These are phyloP conservation scores for Pangasius krempfi DNA, from an alignment of 2,797 vertebrate species.

Conservation along the genomic window DNA sequence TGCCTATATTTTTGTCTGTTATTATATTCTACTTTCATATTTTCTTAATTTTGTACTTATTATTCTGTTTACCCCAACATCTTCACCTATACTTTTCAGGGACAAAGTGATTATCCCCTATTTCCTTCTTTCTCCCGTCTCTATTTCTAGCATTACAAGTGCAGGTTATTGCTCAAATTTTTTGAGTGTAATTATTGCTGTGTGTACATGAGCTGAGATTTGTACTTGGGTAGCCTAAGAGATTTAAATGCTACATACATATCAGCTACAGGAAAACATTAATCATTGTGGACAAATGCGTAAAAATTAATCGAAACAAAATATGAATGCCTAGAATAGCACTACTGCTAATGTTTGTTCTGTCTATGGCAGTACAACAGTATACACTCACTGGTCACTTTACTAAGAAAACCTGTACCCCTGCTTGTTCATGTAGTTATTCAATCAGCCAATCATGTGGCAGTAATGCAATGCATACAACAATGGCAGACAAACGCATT, in stretches of 20 bases:
- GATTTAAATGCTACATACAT: background rate
- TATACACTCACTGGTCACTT: no score
- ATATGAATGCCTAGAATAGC: background rate
- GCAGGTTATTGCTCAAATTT: constrained; percentile 10
- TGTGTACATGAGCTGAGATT: background rate
- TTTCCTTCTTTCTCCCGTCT: no score
- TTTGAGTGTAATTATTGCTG: background rate
- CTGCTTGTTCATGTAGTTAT: background rate
- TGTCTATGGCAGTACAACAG: background rate
- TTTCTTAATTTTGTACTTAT: background rate
- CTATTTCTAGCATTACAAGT: background rate
- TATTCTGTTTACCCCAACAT: background rate
- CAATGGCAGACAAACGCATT: background rate
- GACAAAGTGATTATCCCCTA: background rate
- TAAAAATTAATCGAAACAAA: background rate
- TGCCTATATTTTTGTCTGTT: background rate
- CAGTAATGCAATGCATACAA: background rate
- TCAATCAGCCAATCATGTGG: background rate
- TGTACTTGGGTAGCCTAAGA: background rate
- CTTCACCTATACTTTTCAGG: constrained; percentile 1
- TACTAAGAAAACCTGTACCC: background rate
- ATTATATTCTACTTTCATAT: constrained; percentile 8
- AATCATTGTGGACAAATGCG: no score
- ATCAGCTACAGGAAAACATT: background rate
- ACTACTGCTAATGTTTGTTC: background rate